Conservation (phyloP, 37 sponge, comb jelly and placozoan species). For the Chondrosia reniformis region DNA sequence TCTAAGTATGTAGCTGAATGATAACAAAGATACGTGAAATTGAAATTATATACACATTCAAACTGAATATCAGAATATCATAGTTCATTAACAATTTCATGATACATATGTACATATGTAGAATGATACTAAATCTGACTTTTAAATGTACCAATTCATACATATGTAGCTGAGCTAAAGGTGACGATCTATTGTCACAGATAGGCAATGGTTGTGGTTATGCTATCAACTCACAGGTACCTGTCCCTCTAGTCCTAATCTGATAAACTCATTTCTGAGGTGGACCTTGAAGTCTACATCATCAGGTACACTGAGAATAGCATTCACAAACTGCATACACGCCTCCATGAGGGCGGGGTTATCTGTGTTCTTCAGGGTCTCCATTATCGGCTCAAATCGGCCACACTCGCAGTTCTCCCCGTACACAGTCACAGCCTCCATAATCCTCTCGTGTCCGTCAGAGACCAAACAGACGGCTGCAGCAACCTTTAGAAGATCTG, state of each 20-base stretch:
- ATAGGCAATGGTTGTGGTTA: neutral
- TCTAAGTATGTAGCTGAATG: too few relatives aligned
- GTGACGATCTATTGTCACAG: too few relatives aligned
- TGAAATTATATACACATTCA: too few relatives aligned
- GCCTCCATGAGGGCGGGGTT: slow-evolving; percentile 70
- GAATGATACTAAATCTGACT: neutral
- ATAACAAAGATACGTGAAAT: too few relatives aligned
- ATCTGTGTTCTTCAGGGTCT: slow-evolving; percentile 65
- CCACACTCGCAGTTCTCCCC: slow-evolving; percentile 61
- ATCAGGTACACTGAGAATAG: slow-evolving; percentile 88
- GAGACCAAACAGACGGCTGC: slow-evolving; percentile 96
- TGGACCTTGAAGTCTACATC: slow-evolving; percentile 93
- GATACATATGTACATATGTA: neutral
- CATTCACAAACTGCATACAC: slow-evolving; percentile 94
- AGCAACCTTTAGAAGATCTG: slow-evolving; percentile 82
- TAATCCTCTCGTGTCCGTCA: slow-evolving; percentile 72
- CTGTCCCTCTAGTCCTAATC: slow-evolving; percentile 71
- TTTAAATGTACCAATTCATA: too few relatives aligned
- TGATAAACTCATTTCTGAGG: slow-evolving; percentile 95
- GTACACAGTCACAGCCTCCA: slow-evolving; percentile 80
- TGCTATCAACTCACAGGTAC: slow-evolving; percentile 44
- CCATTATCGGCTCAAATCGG: slow-evolving; percentile 72
- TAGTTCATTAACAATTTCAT: neutral
- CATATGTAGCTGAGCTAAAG: too few relatives aligned
- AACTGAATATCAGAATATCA: neutral